These are phyloP conservation scores for Pseudomugil gertrudae DNA, from an alignment of 2,797 vertebrate genomes.

Conservation along the genomic window DNA sequence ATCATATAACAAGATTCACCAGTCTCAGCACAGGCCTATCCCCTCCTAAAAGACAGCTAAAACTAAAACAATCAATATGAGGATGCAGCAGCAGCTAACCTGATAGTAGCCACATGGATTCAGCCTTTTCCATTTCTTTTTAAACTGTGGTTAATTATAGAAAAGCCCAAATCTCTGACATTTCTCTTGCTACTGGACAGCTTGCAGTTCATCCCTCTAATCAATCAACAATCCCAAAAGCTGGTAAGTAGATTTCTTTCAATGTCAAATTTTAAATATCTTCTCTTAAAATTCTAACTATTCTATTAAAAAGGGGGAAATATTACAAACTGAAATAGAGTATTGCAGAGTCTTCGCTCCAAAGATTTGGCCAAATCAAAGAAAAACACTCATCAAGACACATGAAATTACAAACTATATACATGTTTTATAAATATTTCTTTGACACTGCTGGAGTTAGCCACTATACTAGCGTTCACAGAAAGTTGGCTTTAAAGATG, in stretches of 20 bases:
- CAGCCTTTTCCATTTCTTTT: background rate
- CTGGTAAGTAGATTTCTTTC: background rate
- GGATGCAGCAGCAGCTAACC: no score
- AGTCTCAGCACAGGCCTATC: background rate
- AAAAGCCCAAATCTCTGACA: background rate
- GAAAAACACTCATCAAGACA: background rate
- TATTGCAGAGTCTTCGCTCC: background rate
- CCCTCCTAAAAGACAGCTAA: background rate
- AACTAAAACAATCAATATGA: conserved; percentile 12
- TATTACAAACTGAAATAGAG: no score
- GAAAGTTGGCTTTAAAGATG: background rate
- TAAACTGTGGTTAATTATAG: background rate
- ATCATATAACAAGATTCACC: conserved; percentile 3
- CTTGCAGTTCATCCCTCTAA: background rate
- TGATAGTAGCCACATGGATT: background rate
- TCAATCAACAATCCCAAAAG: background rate
- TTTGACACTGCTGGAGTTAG: background rate
- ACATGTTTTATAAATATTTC: background rate
- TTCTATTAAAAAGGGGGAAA: no score
- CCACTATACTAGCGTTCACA: background rate
- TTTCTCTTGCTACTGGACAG: background rate
- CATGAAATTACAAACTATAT: background rate
- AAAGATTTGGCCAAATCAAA: background rate
- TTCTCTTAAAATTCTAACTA: background rate
- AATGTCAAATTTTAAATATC: background rate